A percentile compares a stretch with the other conserved stretches of the same genome.
Evolutionary conservation across 2,797 vertebrate genomes (phyloP).

Genomic region (Sarcoramphus papa): DNA sequence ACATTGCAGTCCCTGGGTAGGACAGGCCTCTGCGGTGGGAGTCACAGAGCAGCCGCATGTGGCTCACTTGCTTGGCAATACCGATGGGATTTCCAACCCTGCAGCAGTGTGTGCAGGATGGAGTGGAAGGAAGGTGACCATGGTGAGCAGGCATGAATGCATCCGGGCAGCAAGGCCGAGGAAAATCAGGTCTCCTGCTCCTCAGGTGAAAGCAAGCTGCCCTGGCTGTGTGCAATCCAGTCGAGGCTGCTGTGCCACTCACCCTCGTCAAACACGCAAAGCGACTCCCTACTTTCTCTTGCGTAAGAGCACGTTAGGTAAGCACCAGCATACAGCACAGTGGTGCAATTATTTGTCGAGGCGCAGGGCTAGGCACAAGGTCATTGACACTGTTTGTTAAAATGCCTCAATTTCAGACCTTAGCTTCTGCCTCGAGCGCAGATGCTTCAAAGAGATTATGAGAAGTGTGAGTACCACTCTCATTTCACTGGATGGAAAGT

Average conservation of each 20-base stretch:
- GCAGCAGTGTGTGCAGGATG: rapidly evolving
- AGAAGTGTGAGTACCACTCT: neutral
- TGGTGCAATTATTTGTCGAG: neutral
- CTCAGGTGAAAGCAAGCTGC: neutral
- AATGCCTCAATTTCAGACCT: neutral
- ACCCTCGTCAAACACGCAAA: neutral
- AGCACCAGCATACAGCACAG: rapidly evolving
- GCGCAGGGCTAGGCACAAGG: neutral
- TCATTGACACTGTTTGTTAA: neutral
- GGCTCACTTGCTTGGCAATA: neutral
- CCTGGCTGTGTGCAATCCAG: neutral
- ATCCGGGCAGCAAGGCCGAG: neutral
- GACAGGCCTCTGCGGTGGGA: neutral
- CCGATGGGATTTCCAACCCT: neutral
- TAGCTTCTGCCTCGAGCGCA: rapidly evolving
- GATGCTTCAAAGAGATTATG: neutral
- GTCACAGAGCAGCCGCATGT: neutral
- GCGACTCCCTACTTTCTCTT: neutral
- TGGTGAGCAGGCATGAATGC: neutral
- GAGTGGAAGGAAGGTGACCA: rapidly evolving
- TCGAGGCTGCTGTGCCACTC: neutral
- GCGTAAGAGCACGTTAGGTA: neutral
- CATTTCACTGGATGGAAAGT: neutral
- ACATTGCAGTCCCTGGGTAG: neutral
- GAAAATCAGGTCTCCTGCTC: neutral